Evolutionary conservation across 2,888 invertebrate genomes (phyloP).

Genomic region (Timandra comae): DNA sequence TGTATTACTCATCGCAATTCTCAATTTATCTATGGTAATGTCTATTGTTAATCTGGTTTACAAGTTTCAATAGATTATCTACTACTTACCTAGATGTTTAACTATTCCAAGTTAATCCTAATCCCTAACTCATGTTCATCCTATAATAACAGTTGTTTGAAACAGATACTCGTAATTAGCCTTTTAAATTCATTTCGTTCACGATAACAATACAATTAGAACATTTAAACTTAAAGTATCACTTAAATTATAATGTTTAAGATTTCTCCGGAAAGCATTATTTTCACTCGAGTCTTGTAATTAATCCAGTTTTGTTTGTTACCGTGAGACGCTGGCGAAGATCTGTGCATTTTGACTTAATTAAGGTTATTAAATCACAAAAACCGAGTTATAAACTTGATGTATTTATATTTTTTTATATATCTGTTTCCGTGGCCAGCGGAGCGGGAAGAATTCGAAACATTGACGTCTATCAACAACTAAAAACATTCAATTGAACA

Average conservation of each 20-base stretch:
- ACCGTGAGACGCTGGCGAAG: conserved; percentile 48
- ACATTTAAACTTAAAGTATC: conserved; percentile 4
- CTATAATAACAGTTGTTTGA: too few relatives aligned
- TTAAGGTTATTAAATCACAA: conserved; percentile 62
- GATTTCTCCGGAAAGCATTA: conserved; percentile 25
- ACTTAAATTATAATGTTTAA: conserved; percentile 13
- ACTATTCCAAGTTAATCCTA: too few relatives aligned
- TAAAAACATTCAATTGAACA: too few relatives aligned
- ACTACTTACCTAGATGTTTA: too few relatives aligned
- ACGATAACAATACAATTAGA: neutral
- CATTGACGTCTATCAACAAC: too few relatives aligned
- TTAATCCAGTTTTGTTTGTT: conserved; percentile 41
- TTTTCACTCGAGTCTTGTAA: conserved; percentile 26
- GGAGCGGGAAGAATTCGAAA: conserved; percentile 20
- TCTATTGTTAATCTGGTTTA: too few relatives aligned
- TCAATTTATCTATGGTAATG: too few relatives aligned
- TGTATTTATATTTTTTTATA: conserved; percentile 17
- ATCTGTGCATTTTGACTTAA: conserved; percentile 44
- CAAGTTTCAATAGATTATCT: too few relatives aligned
- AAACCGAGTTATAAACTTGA: conserved; percentile 8
- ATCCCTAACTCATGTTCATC: too few relatives aligned
- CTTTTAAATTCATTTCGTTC: too few relatives aligned
- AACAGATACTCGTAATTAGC: too few relatives aligned
- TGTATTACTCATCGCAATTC: conserved; percentile 40
- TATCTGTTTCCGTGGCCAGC: conserved; percentile 19